Evolutionary conservation across 2,797 vertebrate species (phyloP).

Genomic region (Pipistrellus nathusii): DNA sequence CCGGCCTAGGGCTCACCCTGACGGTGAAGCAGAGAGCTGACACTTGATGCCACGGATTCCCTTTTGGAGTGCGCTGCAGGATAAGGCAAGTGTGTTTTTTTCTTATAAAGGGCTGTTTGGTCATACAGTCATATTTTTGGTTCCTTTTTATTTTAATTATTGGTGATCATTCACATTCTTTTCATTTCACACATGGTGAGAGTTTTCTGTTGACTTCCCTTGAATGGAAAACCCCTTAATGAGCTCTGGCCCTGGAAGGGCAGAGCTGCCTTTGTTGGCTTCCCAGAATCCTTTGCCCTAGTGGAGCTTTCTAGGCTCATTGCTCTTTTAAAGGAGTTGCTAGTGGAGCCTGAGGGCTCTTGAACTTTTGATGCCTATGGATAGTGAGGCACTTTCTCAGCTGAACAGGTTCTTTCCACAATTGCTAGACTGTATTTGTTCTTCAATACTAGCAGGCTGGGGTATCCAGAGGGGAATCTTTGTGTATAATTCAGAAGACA

Average conservation of each 20-base stretch:
- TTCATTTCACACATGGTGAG: background rate
- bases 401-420: constrained; percentile 30
- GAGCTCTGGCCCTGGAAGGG: background rate
- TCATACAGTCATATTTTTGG: background rate
- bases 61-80: background rate
- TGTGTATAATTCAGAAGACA: constrained; percentile 26
- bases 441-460: constrained; percentile 5
- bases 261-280: background rate
- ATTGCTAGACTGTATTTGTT: constrained; percentile 61
- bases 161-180: background rate
- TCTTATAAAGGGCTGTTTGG: background rate
- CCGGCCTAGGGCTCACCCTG: background rate
- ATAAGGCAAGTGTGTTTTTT: background rate
- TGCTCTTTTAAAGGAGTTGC: constrained; percentile 43
- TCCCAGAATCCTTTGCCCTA: background rate
- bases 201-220: background rate
- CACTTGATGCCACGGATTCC: background rate
- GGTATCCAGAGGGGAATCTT: constrained; percentile 18
- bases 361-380: constrained; percentile 33
- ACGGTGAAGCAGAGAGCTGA: background rate
- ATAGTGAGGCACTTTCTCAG: background rate
- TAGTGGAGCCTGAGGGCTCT: background rate
- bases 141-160: constrained; percentile 46
- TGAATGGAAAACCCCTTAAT: constrained; percentile 32
- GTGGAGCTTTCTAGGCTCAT: background rate